These are phyloP conservation scores for Perccottus glenii DNA, from an alignment of 2,113 vertebrate species.

Conservation along the genomic window DNA sequence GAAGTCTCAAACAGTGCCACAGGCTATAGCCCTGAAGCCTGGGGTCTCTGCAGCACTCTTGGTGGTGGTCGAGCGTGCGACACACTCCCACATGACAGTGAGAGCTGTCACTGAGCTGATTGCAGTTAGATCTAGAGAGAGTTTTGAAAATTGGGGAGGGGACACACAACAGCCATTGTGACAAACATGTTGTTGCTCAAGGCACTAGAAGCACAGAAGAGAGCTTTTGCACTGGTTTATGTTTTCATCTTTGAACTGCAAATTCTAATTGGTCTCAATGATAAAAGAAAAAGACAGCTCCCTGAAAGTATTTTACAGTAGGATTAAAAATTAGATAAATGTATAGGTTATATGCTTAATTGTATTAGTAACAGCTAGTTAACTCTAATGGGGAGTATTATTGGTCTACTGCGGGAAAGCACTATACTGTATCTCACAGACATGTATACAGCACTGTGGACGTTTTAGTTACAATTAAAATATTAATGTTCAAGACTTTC, in stretches of 20 bases:
- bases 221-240: slow-evolving; percentile 17
- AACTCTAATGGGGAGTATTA: neutral
- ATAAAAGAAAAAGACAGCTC: slow-evolving; percentile 41
- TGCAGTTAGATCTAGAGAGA: slow-evolving; percentile 20
- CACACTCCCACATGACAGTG: slow-evolving; percentile 21
- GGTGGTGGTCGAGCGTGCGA: neutral
- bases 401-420: no score
- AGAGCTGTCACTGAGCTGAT: slow-evolving; percentile 54
- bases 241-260: slow-evolving; percentile 10
- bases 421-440: neutral
- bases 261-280: slow-evolving; percentile 49
- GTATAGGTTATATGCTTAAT: slow-evolving; percentile 6
- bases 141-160: slow-evolving; percentile 11
- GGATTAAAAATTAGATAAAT: slow-evolving; percentile 25
- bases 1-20: slow-evolving; percentile 43
- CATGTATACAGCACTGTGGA: neutral
- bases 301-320: neutral
- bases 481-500: no score
- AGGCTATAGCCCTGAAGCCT: slow-evolving; percentile 36
- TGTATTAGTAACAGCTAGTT: neutral
- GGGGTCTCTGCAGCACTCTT: slow-evolving; percentile 3
- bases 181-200: slow-evolving; percentile 46
- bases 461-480: neutral
- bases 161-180: slow-evolving; percentile 33
- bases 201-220: slow-evolving; percentile 13